A percentile compares a stretch with the other conserved stretches of the same genome.
Conservation (phyloP, 2,113 vertebrate genomes). For the Solenodon paradoxus region DNA sequence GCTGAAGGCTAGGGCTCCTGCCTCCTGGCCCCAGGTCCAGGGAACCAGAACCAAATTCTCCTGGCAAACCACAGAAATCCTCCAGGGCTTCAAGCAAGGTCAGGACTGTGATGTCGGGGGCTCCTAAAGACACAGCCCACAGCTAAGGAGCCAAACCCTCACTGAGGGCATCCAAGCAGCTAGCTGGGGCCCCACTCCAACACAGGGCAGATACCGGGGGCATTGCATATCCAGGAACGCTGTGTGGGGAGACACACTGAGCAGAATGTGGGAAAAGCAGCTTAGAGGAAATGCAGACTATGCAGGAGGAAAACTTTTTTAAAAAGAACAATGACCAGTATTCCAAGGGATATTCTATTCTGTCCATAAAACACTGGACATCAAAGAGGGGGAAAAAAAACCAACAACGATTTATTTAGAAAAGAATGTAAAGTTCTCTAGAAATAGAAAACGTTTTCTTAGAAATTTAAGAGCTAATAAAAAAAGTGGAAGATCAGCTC, state of each 20-base stretch:
- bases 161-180: not conserved
- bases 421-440: not conserved
- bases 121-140: not conserved
- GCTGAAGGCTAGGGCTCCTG: too few relatives aligned
- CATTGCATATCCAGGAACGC: too few relatives aligned
- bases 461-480: not conserved
- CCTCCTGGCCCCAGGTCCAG: too few relatives aligned
- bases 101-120: not conserved
- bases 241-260: too few relatives aligned
- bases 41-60: too few relatives aligned
- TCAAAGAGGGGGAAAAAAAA: not conserved
- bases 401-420: not conserved
- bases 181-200: not conserved
- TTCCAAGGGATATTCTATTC: not conserved
- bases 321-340: not conserved
- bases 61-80: not conserved
- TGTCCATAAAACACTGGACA: not conserved
- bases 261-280: too few relatives aligned
- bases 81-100: not conserved
- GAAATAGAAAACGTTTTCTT: not conserved
- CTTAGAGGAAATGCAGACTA: not conserved
- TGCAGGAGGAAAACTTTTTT: not conserved
- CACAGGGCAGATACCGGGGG: not conserved
- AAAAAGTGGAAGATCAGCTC: not conserved
- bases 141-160: not conserved